Base-by-base conservation (phyloP, 2,888 invertebrate species). In the Gnatocerus cornutus region DNA sequence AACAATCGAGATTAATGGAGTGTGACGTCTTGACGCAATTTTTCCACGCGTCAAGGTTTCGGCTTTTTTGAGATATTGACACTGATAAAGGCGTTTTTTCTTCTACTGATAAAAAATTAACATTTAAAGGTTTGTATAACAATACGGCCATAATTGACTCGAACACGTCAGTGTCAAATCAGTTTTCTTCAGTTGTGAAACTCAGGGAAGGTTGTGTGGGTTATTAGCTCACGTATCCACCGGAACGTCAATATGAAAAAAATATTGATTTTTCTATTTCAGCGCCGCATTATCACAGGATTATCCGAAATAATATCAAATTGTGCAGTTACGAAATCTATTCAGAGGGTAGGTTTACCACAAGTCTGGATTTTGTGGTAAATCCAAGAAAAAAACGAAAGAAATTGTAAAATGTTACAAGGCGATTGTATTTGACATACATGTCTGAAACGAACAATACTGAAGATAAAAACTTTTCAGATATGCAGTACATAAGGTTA, bases 81-180 rank as follows among this genome's bases (percentile, higher is more conserved):
- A 55, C 33, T 65, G 48, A 61, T 46, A 61, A 37, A 3, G 30
- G 14, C 4, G 21, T 43, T 59, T 39, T 59, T 45, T 21, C 56
- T 14, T 10, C 39, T 30, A 41, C 14, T 43, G 21, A 8, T 62
- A 13, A 9, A 39, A 53, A 64, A 64, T 64, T 64, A 64, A 3
- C 64, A 64, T 58, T 41, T 7, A n/a, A 21, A 21, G 4, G 46
- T 46, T 46, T 46, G 16, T 16, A 16, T 16, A 8, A 13, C 7
- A 46, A 12, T 48, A 61, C 29, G 21, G 16, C 12, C 59, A 21
- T 62, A 52, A 62, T 64, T 53, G 43, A 27, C 48, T 43, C 13
- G 58, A 41, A 65, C 64, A 58, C 62, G 69, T 56, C 59, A 64
- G 50, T 58, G 63, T 65, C 69, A 64, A 69, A 69, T 65, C 64